phyloP scores from a whole-genome alignment of 2,113 vertebrate genomes.

The Hepsetus odoe region DNA sequence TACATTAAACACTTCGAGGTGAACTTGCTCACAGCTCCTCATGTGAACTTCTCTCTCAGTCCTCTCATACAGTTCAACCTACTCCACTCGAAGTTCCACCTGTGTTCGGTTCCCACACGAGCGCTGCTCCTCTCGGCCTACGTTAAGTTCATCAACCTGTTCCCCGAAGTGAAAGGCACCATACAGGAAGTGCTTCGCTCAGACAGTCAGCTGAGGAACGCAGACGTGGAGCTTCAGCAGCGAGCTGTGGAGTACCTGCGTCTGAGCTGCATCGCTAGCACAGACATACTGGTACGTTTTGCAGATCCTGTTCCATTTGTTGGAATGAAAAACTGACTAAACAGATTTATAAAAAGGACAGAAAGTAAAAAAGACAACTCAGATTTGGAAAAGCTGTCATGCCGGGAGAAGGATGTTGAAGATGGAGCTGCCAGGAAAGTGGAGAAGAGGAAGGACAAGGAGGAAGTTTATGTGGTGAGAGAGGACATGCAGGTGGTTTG shows the following conservation, averaged over 20 bases:
- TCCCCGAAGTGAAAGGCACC: conserved; percentile 92
- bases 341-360: too few relatives aligned
- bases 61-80: conserved; percentile 92
- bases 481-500: too few relatives aligned
- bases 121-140: conserved; percentile 90
- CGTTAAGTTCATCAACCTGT: conserved; percentile 95
- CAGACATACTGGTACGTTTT: conserved; percentile 88
- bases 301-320: too few relatives aligned
- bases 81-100: conserved; percentile 92
- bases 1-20: too few relatives aligned
- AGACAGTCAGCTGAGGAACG: conserved; percentile 91
- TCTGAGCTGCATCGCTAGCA: conserved; percentile 91
- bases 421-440: too few relatives aligned
- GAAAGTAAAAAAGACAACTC: too few relatives aligned
- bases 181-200: conserved; percentile 92
- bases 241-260: conserved; percentile 92
- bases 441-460: too few relatives aligned
- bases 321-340: too few relatives aligned
- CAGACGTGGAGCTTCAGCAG: conserved; percentile 91
- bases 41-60: conserved; percentile 59
- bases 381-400: too few relatives aligned
- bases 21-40: too few relatives aligned
- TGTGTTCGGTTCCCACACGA: conserved; percentile 88
- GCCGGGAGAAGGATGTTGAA: too few relatives aligned
- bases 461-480: too few relatives aligned